Evolutionary conservation across 2,113 vertebrate species (phyloP).

Genomic region (Lepidothrix coronata): DNA sequence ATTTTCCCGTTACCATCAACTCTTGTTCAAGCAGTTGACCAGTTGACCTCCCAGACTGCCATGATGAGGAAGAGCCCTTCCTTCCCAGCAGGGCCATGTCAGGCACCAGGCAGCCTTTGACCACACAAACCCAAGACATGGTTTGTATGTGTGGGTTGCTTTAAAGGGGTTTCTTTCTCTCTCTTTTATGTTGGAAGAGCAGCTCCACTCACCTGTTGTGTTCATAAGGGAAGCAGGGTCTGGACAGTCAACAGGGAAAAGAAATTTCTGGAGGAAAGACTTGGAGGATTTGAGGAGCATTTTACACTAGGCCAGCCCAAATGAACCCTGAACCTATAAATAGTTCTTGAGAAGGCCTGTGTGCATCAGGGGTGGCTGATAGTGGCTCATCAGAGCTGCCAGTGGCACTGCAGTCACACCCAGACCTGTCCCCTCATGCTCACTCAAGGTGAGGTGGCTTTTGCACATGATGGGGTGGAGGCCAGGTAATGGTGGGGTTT

Average conservation of each 20-base stretch:
- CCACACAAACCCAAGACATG: not conserved
- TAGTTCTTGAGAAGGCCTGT: not conserved
- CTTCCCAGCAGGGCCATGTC: not conserved
- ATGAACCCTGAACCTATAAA: not conserved
- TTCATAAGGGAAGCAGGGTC: not conserved
- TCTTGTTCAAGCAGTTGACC: not conserved
- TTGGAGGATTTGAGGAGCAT: not conserved
- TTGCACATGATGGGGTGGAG: not conserved
- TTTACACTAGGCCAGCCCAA: not conserved
- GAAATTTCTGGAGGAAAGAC: not conserved
- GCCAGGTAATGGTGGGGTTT: not conserved
- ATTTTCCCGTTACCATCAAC: not conserved
- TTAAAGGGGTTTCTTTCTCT: not conserved
- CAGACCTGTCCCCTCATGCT: not conserved
- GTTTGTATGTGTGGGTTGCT: rapidly evolving
- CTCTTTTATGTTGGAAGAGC: not conserved
- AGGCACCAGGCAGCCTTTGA: not conserved
- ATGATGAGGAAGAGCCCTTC: not conserved
- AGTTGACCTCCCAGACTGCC: not conserved
- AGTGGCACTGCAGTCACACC: not conserved
- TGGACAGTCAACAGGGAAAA: not conserved
- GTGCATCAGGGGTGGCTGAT: not conserved
- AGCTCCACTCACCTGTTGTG: not conserved
- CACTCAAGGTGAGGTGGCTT: not conserved
- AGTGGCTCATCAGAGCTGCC: not conserved